A percentile compares a stretch with the other conserved stretches of the same genome.
These are phyloP conservation scores for Apteryx mantelli DNA, from an alignment of 2,113 vertebrate genomes.

Conservation along the genomic window DNA sequence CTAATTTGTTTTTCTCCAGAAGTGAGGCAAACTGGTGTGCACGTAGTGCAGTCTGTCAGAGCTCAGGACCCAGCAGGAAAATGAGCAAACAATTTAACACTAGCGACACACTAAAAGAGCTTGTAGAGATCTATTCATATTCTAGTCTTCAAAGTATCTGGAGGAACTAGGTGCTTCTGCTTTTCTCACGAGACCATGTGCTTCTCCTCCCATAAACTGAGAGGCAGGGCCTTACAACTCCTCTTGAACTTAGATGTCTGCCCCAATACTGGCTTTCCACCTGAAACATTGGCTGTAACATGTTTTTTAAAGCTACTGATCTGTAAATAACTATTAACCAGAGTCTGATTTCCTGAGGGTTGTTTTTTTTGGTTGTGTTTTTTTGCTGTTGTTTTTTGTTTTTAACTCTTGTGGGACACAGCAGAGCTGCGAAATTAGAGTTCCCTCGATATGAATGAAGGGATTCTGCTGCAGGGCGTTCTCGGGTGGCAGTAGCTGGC, in stretches of 20 bases:
- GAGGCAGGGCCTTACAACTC: background rate
- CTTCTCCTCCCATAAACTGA: background rate
- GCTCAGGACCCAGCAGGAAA: background rate
- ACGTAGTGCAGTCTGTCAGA: background rate
- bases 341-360: background rate
- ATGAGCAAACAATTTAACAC: background rate
- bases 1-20: rapidly evolving
- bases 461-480: background rate
- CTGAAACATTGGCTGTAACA: background rate
- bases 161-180: background rate
- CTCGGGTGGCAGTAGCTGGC: background rate
- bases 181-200: rapidly evolving
- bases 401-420: background rate
- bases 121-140: background rate
- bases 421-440: background rate
- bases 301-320: background rate
- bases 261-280: background rate
- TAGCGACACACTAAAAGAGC: background rate
- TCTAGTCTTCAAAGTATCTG: rapidly evolving
- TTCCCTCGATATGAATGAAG: background rate
- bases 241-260: background rate
- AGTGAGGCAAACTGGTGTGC: background rate
- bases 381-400: background rate
- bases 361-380: background rate
- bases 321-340: background rate